phyloP scores from a whole-genome alignment of 2,797 vertebrate species.

The Molossus alvarezi region DNA sequence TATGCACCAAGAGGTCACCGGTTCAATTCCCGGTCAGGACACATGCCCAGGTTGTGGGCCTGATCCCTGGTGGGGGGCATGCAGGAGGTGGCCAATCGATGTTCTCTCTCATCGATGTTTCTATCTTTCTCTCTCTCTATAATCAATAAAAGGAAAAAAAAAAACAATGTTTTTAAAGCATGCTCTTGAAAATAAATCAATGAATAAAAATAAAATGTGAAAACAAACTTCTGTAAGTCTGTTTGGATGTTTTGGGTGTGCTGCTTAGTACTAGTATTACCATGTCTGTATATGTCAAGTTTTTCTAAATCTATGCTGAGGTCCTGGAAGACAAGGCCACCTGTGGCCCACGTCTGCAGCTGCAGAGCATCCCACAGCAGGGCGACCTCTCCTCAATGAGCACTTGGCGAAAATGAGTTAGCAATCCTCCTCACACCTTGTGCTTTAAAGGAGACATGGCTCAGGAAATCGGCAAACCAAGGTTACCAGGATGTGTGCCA shows the following conservation, averaged over 20 bases:
- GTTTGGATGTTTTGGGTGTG: background rate
- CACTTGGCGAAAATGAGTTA: background rate
- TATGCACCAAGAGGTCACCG: too few species aligned
- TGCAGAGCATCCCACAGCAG: background rate
- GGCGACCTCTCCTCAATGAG: constrained; percentile 9
- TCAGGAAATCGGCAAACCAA: constrained; percentile 38
- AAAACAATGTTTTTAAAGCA: too few species aligned
- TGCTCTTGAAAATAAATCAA: too few species aligned
- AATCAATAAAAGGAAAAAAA: too few species aligned
- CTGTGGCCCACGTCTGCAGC: background rate
- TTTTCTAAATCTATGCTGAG: background rate
- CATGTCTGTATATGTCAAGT: background rate
- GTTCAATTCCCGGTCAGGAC: too few species aligned
- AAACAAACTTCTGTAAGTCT: background rate
- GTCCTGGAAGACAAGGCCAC: background rate
- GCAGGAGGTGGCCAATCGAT: too few species aligned
- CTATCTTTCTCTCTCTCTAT: too few species aligned
- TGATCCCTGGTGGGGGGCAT: too few species aligned
- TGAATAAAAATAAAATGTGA: background rate
- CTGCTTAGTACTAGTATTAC: background rate
- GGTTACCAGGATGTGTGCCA: background rate
- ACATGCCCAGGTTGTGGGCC: too few species aligned
- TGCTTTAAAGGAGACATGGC: background rate
- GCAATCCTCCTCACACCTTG: background rate
- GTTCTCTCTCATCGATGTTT: too few species aligned